Conservation (phyloP, 2,888 invertebrate species). For the Argynnis bischoffii region DNA sequence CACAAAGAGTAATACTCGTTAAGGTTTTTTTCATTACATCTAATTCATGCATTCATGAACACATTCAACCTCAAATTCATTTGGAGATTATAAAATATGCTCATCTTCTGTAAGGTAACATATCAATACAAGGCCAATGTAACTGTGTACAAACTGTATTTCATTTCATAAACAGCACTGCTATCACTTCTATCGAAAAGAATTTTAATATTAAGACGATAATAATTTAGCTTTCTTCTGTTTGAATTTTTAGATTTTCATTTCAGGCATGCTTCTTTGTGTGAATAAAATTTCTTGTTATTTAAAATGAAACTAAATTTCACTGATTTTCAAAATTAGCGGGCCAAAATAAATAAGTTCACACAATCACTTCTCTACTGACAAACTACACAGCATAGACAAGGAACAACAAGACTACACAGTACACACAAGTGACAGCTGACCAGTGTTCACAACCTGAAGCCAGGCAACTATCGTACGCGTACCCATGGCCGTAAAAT, state of each 20-base stretch:
- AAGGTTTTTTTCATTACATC: conserved; percentile 11
- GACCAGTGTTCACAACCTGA: too few species aligned
- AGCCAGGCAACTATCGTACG: too few species aligned
- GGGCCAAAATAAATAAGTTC: too few species aligned
- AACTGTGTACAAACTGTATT: neutral
- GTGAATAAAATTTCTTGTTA: too few species aligned
- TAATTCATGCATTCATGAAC: neutral
- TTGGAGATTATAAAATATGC: conserved; percentile 5
- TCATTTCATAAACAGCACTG: neutral
- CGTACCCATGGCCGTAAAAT: too few species aligned
- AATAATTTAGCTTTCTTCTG: neutral
- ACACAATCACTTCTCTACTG: too few species aligned
- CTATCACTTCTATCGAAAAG: neutral
- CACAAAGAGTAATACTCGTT: neutral
- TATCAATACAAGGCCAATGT: neutral
- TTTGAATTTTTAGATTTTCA: too few species aligned
- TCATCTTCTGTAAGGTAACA: neutral
- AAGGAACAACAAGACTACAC: too few species aligned
- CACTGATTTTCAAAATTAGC: too few species aligned
- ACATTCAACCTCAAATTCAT: neutral
- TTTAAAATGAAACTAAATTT: neutral
- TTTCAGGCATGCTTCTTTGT: too few species aligned
- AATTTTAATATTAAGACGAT: neutral
- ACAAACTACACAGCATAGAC: too few species aligned
- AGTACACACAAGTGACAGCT: too few species aligned